Conservation (phyloP, 2,113 vertebrate species). For the Sterrhoptilus dennistouni region DNA sequence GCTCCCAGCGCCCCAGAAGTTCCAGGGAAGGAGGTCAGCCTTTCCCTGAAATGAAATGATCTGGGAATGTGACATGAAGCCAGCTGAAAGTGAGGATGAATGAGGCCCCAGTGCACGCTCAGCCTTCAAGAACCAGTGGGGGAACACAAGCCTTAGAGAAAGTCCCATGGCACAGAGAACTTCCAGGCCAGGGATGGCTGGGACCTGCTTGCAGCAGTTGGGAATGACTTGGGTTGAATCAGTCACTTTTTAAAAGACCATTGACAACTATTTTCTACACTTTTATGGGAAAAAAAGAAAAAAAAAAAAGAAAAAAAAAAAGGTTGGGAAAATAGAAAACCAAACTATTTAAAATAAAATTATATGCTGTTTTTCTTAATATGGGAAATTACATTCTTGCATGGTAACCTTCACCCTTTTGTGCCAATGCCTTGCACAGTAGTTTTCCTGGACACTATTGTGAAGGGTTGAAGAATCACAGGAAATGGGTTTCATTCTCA, state of each 20-base stretch:
- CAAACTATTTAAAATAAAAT: neutral
- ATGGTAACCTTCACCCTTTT: neutral
- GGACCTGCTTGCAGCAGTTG: neutral
- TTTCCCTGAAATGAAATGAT: neutral
- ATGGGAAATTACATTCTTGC: neutral
- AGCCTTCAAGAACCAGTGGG: neutral
- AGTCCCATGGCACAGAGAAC: accelerated
- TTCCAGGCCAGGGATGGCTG: neutral
- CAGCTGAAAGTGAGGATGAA: neutral
- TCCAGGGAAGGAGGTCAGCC: neutral
- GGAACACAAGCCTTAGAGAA: neutral
- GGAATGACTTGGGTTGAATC: neutral
- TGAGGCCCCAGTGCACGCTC: neutral
- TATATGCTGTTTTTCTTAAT: neutral
- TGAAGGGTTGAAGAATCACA: neutral
- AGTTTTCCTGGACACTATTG: neutral
- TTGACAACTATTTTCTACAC: neutral
- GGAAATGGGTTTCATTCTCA: neutral
- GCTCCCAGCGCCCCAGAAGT: neutral
- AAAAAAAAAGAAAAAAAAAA: neutral
- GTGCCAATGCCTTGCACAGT: neutral
- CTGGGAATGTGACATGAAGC: neutral
- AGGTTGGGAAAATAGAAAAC: neutral
- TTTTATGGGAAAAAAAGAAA: neutral
- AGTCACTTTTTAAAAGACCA: neutral